Evolutionary conservation across 1,140 invertebrate genomes (phyloP).

Genomic region (Drosophila pectinifera): DNA sequence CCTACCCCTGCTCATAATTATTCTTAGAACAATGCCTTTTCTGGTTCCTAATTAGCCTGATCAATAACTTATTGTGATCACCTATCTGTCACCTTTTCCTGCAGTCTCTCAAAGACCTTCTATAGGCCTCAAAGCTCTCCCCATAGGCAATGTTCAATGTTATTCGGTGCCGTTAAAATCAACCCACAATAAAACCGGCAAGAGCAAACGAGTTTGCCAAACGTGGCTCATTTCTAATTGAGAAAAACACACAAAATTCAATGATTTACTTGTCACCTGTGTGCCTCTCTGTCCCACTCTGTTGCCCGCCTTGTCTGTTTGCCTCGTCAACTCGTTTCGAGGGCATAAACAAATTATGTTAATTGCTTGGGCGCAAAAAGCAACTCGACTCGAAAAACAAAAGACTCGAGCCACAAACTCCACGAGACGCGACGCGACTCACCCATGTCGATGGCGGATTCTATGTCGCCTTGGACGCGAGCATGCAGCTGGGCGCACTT

Average conservation of each 20-base stretch:
- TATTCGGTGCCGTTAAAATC: constrained; percentile 52
- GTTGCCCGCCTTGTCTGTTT: constrained; percentile 37
- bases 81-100: not conserved
- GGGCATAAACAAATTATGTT: constrained; percentile 69
- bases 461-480: constrained; percentile 79
- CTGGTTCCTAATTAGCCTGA: not conserved
- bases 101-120: constrained; percentile 8
- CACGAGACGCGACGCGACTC: constrained; percentile 35
- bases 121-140: constrained; percentile 33
- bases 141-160: constrained; percentile 50
- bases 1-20: not conserved
- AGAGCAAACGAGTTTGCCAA: constrained; percentile 72
- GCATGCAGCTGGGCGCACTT: constrained; percentile 85
- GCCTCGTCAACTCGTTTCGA: constrained; percentile 34
- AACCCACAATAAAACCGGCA: constrained; percentile 44
- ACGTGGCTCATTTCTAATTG: constrained; percentile 77
- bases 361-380: constrained; percentile 37
- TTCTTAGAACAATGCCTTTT: not conserved
- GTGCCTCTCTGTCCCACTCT: constrained; percentile 2
- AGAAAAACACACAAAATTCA: constrained; percentile 60
- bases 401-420: constrained; percentile 72
- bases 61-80: constrained; percentile 1
- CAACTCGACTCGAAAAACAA: constrained; percentile 38
- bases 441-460: constrained; percentile 79
- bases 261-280: constrained; percentile 70